Evolutionary conservation across 2,797 vertebrate genomes (phyloP).

Genomic region (Poecilia wingei): DNA sequence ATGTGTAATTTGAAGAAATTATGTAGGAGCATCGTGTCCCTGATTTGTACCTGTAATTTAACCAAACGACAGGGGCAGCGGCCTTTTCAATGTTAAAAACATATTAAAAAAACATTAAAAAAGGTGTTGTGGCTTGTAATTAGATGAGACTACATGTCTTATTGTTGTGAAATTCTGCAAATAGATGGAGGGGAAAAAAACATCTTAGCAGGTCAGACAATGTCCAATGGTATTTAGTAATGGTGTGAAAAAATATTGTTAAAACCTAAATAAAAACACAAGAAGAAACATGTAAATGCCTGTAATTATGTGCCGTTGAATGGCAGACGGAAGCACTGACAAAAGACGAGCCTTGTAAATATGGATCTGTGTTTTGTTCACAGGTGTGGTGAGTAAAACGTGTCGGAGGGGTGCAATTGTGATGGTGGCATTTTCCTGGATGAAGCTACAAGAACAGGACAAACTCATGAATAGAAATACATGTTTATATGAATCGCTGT

Average conservation of each 20-base stretch:
- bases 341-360: slow-evolving; percentile 49
- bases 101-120: not conserved
- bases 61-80: not conserved
- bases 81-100: not conserved
- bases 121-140: not conserved
- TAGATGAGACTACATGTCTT: not conserved
- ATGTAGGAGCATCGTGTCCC: not conserved
- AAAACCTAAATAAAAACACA: not conserved
- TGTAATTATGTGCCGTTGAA: slow-evolving; percentile 18
- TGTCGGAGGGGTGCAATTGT: slow-evolving; percentile 38
- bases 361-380: slow-evolving; percentile 57
- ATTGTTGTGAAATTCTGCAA: not conserved
- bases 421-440: slow-evolving; percentile 57
- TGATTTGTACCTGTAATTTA: not conserved
- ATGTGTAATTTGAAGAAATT: not conserved
- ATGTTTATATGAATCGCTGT: slow-evolving; percentile 61
- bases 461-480: slow-evolving; percentile 72
- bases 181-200: not conserved
- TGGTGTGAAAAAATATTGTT: not conserved
- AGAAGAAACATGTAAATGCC: slow-evolving; percentile 17
- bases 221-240: not conserved
- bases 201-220: not conserved
- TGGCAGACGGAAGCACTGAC: slow-evolving; percentile 29
- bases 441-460: slow-evolving; percentile 42
- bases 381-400: slow-evolving; percentile 44